A percentile compares a stretch with the other conserved stretches of the same genome.
These are phyloP conservation scores for Lindbergichthys nudifrons DNA, from an alignment of 2,797 vertebrate species.

Conservation along the genomic window DNA sequence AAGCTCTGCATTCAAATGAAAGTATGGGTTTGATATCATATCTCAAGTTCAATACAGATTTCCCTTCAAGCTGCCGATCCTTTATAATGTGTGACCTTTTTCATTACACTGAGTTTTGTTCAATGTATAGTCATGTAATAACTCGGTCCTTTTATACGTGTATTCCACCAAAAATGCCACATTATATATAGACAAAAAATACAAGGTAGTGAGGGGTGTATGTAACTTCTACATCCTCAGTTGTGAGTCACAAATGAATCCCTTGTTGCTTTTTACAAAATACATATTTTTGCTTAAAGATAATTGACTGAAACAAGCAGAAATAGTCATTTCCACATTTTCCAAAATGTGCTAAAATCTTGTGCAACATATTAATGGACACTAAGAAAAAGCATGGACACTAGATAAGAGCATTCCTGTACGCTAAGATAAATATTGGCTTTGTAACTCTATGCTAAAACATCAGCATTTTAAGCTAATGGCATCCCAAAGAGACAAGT, in stretches of 20 bases:
- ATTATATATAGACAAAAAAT: too few relatives aligned
- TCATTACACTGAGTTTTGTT: too few relatives aligned
- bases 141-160: too few relatives aligned
- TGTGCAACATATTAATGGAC: neutral
- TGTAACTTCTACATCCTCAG: neutral
- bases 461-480: neutral
- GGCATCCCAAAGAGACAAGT: neutral
- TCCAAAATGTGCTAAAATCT: neutral
- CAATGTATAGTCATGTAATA: too few relatives aligned
- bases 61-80: neutral
- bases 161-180: too few relatives aligned
- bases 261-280: neutral
- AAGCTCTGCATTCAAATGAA: constrained; percentile 7
- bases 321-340: neutral
- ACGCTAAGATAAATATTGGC: neutral
- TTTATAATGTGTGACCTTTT: too few relatives aligned
- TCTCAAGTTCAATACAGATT: neutral
- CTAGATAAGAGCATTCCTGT: neutral
- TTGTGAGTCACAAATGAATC: neutral
- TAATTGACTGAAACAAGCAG: neutral
- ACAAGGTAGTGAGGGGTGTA: too few relatives aligned
- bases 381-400: neutral
- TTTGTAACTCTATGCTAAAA: neutral
- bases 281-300: neutral
- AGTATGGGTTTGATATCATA: neutral